A percentile compares a stretch with the other conserved stretches of the same genome.
Evolutionary conservation across 1,140 invertebrate species (phyloP).

Genomic region (Pentalonia nigronervosa): DNA sequence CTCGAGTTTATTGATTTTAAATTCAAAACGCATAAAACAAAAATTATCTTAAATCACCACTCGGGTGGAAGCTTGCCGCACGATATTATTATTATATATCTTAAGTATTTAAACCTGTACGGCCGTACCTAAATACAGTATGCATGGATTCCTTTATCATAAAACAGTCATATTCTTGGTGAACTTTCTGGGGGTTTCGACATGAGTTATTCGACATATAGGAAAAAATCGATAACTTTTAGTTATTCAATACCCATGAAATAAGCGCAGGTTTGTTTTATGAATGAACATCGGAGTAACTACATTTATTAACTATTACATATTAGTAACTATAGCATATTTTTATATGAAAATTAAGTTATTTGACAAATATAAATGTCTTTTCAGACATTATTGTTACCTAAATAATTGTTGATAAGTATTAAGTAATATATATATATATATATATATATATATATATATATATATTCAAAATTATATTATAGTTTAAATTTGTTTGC

Average conservation of each 20-base stretch:
- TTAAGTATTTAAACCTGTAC: neutral
- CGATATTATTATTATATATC: neutral
- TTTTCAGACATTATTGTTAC: too few species aligned
- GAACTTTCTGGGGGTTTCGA: neutral
- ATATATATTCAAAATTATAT: too few species aligned
- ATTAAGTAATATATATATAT: too few species aligned
- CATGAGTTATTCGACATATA: neutral
- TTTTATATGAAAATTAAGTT: too few species aligned
- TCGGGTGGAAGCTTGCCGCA: neutral
- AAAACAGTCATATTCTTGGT: neutral
- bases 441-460: too few species aligned
- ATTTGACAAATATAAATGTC: too few species aligned
- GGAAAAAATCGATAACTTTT: neutral
- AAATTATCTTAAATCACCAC: constrained; percentile 4
- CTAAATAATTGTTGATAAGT: too few species aligned
- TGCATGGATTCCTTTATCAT: neutral
- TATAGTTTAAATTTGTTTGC: too few species aligned
- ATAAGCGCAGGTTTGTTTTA: neutral
- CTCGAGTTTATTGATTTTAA: neutral
- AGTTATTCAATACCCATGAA: neutral
- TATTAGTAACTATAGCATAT: too few species aligned
- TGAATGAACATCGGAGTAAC: neutral
- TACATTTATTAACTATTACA: neutral
- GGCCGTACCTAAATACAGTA: neutral
- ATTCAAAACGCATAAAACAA: constrained; percentile 36